Base-by-base conservation (phyloP, 2,888 invertebrate species). In the Prostheceraeus crozeri region DNA sequence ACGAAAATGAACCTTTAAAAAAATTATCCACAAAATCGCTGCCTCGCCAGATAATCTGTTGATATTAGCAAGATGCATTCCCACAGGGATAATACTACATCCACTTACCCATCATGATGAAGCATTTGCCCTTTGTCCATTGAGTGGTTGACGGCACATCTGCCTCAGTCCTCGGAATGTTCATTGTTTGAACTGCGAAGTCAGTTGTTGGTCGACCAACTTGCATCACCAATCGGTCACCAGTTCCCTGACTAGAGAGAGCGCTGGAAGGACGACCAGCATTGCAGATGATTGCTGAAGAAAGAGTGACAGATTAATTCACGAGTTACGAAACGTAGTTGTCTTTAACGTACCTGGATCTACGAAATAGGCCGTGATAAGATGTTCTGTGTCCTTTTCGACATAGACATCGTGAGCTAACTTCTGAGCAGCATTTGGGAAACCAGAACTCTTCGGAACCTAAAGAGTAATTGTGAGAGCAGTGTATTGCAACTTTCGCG, bases 101-200 rank as follows among this genome's bases (percentile, higher is more conserved):
- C n/a, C n/a, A n/a, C n/a, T n/a, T n/a, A n/a, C n/a, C n/a, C n/a
- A n/a, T n/a, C n/a, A n/a, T n/a, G n/a, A 57, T 35, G 63, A 74
- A 72, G 62, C 75, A 75, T 36, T 67, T 64, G 4, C 73, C 73
- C 55, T 68, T 64, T 1, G 65, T 68, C 74, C 74, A 75, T n/a
- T n/a, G n/a, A 14, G 63, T 59, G 3, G 71, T 71, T 3, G 36
- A 40, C 1, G 61, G 61, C 1, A 69, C 60, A 2, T 64, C 70
- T 1, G 61, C 57, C 59, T 72, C 65, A 1, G 65, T 59, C 14
- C 63, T 40, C 0, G 72, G 71, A 1, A 72, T 66, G 4, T 55
- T 36, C 10, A 59, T 4, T 14, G 21, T 1, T 28, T 56, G 35
- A 1, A 65, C 30, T 1, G 66, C 61, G 35, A 67, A 53, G 11